These are phyloP conservation scores for Erebia palarica DNA, from an alignment of 2,888 invertebrate genomes.

Conservation along the genomic window DNA sequence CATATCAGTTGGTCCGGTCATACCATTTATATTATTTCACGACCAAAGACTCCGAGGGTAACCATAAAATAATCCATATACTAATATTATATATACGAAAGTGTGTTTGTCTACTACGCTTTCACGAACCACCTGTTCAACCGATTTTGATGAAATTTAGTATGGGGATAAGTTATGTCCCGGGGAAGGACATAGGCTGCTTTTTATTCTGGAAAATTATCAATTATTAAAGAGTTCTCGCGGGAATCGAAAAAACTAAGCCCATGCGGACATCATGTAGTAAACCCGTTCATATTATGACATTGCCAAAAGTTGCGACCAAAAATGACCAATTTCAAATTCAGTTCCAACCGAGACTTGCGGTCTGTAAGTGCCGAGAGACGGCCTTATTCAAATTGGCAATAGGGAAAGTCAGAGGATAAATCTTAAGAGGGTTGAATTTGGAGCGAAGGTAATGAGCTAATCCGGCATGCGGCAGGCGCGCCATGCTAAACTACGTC, in stretches of 20 bases:
- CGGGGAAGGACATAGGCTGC: no score
- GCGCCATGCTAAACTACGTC: constrained; percentile 19
- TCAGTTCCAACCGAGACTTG: constrained; percentile 35
- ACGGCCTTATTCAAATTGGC: constrained; percentile 60
- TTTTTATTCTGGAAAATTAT: no score
- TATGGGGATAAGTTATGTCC: no score
- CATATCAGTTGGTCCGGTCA: no score
- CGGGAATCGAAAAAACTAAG: no score
- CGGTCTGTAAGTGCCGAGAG: constrained; percentile 45
- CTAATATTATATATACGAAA: no score
- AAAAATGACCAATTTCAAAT: constrained; percentile 41
- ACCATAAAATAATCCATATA: constrained; percentile 10
- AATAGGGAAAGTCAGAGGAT: constrained; percentile 58
- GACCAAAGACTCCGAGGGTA: constrained; percentile 12
- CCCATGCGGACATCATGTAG: no score
- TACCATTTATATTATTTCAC: neutral
- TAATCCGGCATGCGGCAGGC: constrained; percentile 62
- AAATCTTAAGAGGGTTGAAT: constrained; percentile 54
- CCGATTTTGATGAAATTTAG: no score
- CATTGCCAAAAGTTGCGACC: constrained; percentile 33
- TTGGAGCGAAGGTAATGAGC: constrained; percentile 58
- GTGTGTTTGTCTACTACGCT: no score
- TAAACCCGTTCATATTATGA: constrained; percentile 35
- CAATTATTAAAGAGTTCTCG: no score
- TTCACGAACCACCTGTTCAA: no score